Conservation (phyloP, 2,797 vertebrate genomes). For the Anisognathus igniventris region DNA sequence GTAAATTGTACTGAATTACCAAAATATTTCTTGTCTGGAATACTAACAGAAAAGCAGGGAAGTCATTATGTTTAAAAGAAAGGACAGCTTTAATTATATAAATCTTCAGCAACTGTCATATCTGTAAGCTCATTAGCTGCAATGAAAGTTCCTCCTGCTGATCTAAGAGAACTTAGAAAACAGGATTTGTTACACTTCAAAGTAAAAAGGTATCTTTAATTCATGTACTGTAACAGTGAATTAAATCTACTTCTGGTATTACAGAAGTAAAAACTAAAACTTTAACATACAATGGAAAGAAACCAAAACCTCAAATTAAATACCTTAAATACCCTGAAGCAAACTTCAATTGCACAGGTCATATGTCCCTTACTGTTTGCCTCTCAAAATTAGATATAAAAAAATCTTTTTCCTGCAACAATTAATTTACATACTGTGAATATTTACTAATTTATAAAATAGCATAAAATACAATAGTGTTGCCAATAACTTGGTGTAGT, state of each 20-base stretch:
- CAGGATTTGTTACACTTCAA: conserved; percentile 69
- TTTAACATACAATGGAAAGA: not conserved
- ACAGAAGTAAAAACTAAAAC: conserved; percentile 49
- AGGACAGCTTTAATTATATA: conserved; percentile 70
- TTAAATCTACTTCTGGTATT: conserved; percentile 17
- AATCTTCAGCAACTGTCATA: conserved; percentile 73
- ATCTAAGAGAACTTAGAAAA: conserved; percentile 65
- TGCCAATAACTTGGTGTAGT: not conserved
- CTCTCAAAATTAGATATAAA: not conserved
- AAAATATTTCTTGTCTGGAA: conserved; percentile 67
- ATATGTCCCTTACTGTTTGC: not conserved
- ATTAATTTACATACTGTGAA: not conserved
- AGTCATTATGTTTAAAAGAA: conserved; percentile 65
- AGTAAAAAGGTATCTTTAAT: conserved; percentile 73
- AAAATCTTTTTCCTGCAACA: not conserved
- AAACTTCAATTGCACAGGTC: not conserved
- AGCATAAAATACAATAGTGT: not conserved
- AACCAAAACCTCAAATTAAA: not conserved
- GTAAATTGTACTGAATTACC: conserved; percentile 62
- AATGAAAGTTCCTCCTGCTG: conserved; percentile 72
- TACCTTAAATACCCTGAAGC: conserved; percentile 23
- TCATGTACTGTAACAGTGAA: conserved; percentile 45
- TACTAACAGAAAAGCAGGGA: conserved; percentile 64
- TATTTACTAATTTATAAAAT: not conserved
- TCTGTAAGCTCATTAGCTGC: conserved; percentile 72